Percentiles rank a stretch among this genome's conserved stretches.
These are phyloP conservation scores for Drosophila rellima DNA, from an alignment of 2,888 invertebrate species.

Conservation along the genomic window DNA sequence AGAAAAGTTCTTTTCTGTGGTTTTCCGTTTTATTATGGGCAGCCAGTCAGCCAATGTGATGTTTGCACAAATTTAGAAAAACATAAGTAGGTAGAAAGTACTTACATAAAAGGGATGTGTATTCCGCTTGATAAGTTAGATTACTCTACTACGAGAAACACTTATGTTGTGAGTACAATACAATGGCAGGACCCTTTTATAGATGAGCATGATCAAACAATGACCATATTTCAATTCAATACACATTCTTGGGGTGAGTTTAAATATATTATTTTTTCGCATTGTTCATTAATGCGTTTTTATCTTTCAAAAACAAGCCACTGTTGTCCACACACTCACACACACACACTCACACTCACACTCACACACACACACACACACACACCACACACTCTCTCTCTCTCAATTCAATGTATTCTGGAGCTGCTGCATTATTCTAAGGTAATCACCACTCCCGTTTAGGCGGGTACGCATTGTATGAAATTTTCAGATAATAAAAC, in stretches of 20 bases:
- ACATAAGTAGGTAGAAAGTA: slow-evolving; percentile 46
- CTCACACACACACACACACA: not conserved
- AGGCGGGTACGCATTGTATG: slow-evolving; percentile 65
- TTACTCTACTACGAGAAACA: slow-evolving; percentile 57
- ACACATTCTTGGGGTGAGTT: slow-evolving; percentile 71
- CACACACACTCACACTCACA: not conserved
- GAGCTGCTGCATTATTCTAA: slow-evolving; percentile 74
- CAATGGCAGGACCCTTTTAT: slow-evolving; percentile 63
- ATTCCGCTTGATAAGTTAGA: slow-evolving; percentile 63
- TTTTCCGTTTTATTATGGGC: slow-evolving; percentile 27
- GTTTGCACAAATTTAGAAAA: slow-evolving; percentile 28
- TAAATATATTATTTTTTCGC: slow-evolving; percentile 71
- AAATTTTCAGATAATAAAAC: slow-evolving; percentile 66
- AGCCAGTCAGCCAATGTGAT: slow-evolving; percentile 14
- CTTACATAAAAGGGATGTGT: slow-evolving; percentile 42
- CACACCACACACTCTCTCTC: not conserved
- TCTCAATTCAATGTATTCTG: slow-evolving; percentile 36
- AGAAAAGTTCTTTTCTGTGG: slow-evolving; percentile 32
- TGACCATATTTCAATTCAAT: slow-evolving; percentile 64
- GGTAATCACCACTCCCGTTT: slow-evolving; percentile 70
- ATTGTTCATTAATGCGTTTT: slow-evolving; percentile 75
- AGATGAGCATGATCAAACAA: slow-evolving; percentile 79
- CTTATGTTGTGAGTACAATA: slow-evolving; percentile 61
- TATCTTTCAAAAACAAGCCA: slow-evolving; percentile 81
- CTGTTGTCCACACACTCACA: slow-evolving; percentile 53